Percentiles rank a stretch among this genome's conserved stretches.
Conservation (phyloP, 1,140 invertebrate genomes). For the Pachypeltis micranthus region DNA sequence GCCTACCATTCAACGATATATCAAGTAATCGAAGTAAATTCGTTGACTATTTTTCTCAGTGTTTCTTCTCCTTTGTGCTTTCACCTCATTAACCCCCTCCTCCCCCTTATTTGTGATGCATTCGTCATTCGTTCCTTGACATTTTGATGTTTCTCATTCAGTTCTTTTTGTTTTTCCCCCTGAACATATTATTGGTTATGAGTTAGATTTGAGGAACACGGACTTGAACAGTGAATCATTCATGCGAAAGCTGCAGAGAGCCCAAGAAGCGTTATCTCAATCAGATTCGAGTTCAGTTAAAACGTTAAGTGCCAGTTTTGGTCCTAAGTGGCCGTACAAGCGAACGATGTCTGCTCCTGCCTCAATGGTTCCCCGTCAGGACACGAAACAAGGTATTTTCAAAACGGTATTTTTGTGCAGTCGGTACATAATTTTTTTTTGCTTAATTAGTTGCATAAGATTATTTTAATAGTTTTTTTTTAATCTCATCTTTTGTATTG, state of each 20-base stretch:
- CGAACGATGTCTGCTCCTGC: conserved; percentile 82
- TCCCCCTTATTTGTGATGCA: conserved; percentile 5
- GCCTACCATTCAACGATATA: too few relatives aligned
- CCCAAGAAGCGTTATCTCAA: conserved; percentile 64
- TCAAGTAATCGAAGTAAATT: too few relatives aligned
- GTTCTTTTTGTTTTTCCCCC: background rate
- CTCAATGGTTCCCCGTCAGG: conserved; percentile 62
- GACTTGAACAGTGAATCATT: conserved; percentile 82
- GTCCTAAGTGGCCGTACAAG: conserved; percentile 90
- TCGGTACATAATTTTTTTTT: background rate
- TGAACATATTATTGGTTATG: conserved; percentile 10
- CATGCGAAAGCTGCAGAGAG: conserved; percentile 73
- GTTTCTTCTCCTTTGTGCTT: too few relatives aligned
- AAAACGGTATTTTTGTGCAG: background rate
- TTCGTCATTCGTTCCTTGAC: too few relatives aligned
- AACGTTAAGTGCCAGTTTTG: conserved; percentile 80
- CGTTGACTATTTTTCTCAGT: too few relatives aligned
- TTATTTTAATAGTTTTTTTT: too few relatives aligned
- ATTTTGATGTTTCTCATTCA: background rate
- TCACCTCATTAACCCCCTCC: background rate
- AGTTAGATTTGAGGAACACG: conserved; percentile 73
- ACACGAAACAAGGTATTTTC: conserved; percentile 56
- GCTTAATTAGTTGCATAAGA: too few relatives aligned
- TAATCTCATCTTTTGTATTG: too few relatives aligned
- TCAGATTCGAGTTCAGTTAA: conserved; percentile 53